These are phyloP conservation scores for Hippolais icterina DNA, from an alignment of 2,113 vertebrate genomes.

Conservation along the genomic window DNA sequence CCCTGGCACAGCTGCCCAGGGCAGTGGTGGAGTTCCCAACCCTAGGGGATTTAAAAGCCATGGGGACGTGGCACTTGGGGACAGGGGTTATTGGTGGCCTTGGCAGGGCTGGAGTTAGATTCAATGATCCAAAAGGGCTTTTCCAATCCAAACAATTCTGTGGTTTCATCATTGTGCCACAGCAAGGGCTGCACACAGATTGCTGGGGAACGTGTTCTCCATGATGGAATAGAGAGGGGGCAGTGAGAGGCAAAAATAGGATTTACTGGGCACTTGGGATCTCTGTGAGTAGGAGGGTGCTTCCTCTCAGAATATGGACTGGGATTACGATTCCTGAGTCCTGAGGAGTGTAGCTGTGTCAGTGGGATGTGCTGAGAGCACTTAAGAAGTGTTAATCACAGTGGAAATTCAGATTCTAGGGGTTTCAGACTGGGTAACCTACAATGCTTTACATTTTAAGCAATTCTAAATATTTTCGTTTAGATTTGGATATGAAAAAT, in stretches of 20 bases:
- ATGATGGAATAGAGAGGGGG: background rate
- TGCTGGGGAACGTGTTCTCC: rapidly evolving
- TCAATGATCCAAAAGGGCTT: rapidly evolving
- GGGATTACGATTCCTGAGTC: background rate
- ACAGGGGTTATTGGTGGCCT: rapidly evolving
- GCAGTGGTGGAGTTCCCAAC: rapidly evolving
- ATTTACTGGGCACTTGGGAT: background rate
- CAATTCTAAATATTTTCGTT: background rate
- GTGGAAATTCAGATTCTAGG: background rate
- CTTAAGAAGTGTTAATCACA: background rate
- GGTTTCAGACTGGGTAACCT: background rate
- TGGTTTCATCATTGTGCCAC: background rate
- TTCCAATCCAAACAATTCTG: background rate
- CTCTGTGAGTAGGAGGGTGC: background rate
- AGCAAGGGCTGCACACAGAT: background rate
- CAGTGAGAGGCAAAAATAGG: background rate
- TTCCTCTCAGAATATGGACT: background rate
- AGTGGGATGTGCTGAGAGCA: background rate
- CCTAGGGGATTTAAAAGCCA: background rate
- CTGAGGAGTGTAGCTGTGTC: background rate
- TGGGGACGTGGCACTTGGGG: background rate
- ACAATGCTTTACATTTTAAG: background rate
- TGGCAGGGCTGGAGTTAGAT: background rate
- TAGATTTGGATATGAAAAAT: background rate
- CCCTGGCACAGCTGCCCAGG: background rate